Evolutionary conservation across 1,140 invertebrate genomes (phyloP).

Genomic region (Drosophila fuyamai): DNA sequence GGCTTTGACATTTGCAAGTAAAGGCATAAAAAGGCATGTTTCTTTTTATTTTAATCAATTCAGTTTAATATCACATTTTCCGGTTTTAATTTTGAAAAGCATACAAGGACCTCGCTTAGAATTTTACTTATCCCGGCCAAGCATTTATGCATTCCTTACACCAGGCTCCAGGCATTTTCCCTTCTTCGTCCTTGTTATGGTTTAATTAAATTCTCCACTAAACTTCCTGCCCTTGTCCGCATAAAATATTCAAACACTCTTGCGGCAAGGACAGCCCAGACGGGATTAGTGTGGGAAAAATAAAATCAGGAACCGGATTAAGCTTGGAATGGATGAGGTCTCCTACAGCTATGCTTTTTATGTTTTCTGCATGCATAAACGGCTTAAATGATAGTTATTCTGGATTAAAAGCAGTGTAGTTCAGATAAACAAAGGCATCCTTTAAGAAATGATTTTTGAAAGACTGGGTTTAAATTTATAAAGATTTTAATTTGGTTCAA

Average conservation of each 20-base stretch:
- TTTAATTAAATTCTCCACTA: conserved; percentile 50
- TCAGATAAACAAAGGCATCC: not conserved
- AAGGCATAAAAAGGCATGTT: too few relatives aligned
- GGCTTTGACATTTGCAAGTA: not conserved
- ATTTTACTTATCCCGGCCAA: conserved; percentile 5
- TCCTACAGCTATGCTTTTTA: conserved; percentile 4
- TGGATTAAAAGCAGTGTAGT: not conserved
- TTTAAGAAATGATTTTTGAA: not conserved
- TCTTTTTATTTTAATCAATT: not conserved
- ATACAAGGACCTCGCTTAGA: not conserved
- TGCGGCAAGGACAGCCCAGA: conserved; percentile 38
- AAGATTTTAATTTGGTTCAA: not conserved
- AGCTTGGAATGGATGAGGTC: not conserved
- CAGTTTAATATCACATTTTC: not conserved
- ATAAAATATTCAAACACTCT: conserved; percentile 47
- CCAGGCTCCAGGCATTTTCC: conserved; percentile 16
- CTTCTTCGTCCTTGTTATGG: conserved; percentile 19
- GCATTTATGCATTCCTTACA: conserved; percentile 38
- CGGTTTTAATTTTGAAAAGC: not conserved
- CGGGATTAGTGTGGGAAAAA: conserved; percentile 35
- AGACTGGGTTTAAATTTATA: not conserved
- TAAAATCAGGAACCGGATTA: conserved; percentile 25
- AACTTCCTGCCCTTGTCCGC: conserved; percentile 30
- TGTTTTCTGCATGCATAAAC: conserved; percentile 2
- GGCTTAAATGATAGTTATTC: conserved; percentile 2